phyloP scores from a whole-genome alignment of 1,140 invertebrate genomes.

The Drepana arcuata region DNA sequence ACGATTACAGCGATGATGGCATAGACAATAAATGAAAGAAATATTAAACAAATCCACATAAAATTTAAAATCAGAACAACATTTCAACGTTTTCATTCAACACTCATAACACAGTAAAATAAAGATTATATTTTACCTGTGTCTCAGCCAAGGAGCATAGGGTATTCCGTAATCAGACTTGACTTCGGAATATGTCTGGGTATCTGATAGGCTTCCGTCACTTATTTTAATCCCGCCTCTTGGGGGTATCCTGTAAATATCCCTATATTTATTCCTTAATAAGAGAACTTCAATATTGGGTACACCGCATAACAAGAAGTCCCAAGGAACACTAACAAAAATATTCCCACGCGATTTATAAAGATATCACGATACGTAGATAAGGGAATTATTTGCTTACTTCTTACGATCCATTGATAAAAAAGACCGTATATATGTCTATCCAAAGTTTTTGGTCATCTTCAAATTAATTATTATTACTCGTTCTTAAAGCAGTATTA shows the following conservation, averaged over 20 bases:
- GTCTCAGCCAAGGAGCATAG: slow-evolving; percentile 79
- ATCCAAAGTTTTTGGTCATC: too few relatives aligned
- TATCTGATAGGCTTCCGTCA: slow-evolving; percentile 87
- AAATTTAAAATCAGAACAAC: too few relatives aligned
- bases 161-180: slow-evolving; percentile 78
- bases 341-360: slow-evolving; percentile 20
- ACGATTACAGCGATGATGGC: too few relatives aligned
- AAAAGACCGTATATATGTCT: too few relatives aligned
- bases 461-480: too few relatives aligned
- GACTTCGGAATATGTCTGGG: slow-evolving; percentile 77
- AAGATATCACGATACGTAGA: slow-evolving; percentile 17
- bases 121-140: slow-evolving; percentile 67
- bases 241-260: slow-evolving; percentile 68
- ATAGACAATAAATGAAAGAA: too few relatives aligned
- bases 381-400: slow-evolving; percentile 25
- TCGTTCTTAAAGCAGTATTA: too few relatives aligned
- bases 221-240: slow-evolving; percentile 75
- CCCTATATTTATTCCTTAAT: too few relatives aligned
- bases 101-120: slow-evolving; percentile 3
- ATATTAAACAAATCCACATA: slow-evolving; percentile 15
- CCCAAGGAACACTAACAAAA: slow-evolving; percentile 16
- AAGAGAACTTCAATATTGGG: too few relatives aligned
- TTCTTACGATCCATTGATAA: slow-evolving; percentile 10
- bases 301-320: too few relatives aligned
- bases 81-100: too few relatives aligned